Evolutionary conservation across 2,113 vertebrate genomes (phyloP).

Genomic region (Prolemur simus): DNA sequence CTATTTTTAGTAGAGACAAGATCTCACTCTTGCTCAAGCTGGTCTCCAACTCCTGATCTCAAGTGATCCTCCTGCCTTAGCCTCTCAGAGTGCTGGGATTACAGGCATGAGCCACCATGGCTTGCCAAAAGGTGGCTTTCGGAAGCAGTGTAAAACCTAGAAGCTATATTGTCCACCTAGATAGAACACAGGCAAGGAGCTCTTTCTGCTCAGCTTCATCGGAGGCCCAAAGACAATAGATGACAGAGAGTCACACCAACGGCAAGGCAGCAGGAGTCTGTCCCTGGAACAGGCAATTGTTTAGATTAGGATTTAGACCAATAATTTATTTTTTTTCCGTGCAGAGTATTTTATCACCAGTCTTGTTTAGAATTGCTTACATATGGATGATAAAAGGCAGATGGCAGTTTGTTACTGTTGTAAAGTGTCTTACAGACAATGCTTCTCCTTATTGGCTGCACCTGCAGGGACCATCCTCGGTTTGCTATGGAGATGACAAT

Average conservation of each 20-base stretch:
- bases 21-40: no score
- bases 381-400: not conserved
- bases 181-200: rapidly evolving
- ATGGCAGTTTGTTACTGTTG: not conserved
- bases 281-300: not conserved
- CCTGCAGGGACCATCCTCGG: no score
- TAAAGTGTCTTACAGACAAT: not conserved
- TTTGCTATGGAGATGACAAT: not conserved
- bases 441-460: not conserved
- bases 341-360: not conserved
- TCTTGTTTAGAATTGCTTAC: not conserved
- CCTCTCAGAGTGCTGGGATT: no score
- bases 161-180: rapidly evolving
- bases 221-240: not conserved
- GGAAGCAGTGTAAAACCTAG: not conserved
- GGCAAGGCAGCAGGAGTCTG: not conserved
- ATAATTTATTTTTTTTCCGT: not conserved
- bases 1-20: no score
- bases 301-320: not conserved
- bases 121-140: no score
- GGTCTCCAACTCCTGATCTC: no score
- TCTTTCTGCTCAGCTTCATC: not conserved
- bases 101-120: no score
- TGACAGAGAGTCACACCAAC: rapidly evolving
- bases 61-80: no score